Percentiles rank a stretch among this genome's conserved stretches.
Conservation (phyloP, 1,140 invertebrate genomes). For the Musca domestica region DNA sequence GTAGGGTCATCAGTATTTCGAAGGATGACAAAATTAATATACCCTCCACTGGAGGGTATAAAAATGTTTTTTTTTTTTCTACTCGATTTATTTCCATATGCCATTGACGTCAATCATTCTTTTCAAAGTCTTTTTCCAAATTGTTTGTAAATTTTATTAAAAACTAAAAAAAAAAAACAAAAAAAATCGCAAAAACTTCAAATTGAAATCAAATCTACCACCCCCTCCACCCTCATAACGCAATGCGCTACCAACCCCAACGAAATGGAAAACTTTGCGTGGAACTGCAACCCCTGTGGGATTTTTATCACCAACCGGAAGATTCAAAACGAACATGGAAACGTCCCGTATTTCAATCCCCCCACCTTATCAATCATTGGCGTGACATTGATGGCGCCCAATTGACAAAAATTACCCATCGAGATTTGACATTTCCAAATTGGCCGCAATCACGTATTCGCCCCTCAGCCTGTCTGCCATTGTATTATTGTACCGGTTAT, state of each 20-base stretch:
- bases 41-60: no score
- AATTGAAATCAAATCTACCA: neutral
- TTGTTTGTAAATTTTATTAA: neutral
- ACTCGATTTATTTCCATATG: no score
- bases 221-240: neutral
- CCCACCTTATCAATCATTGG: slow-evolving; percentile 8
- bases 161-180: neutral
- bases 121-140: no score
- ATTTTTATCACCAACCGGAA: neutral
- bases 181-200: neutral
- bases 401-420: neutral
- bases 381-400: slow-evolving; percentile 21
- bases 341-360: neutral
- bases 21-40: no score
- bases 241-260: neutral
- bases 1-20: no score
- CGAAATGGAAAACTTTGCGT: neutral
- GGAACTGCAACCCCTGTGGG: neutral
- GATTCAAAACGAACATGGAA: slow-evolving; percentile 12
- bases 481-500: slow-evolving; percentile 18
- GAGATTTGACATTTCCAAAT: slow-evolving; percentile 21
- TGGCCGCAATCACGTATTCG: slow-evolving; percentile 12
- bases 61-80: no score
- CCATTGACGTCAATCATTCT: no score
- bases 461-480: slow-evolving; percentile 3